Conservation (phyloP, 2,888 invertebrate genomes). For the Leucozona laternaria region DNA sequence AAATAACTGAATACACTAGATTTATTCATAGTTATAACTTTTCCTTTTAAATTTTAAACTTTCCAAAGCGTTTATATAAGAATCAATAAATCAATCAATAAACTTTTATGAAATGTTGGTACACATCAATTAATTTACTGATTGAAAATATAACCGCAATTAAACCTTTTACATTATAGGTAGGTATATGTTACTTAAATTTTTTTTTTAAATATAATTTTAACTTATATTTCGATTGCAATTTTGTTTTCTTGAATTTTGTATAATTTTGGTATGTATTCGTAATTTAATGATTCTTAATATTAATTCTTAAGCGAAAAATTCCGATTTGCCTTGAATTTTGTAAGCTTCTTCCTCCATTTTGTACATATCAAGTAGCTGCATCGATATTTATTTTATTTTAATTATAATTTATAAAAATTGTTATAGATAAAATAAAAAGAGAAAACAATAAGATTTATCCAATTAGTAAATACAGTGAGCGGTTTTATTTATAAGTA, state of each 20-base stretch:
- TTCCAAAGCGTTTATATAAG: not conserved
- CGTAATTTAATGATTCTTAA: conserved; percentile 53
- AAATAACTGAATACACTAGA: conserved; percentile 58
- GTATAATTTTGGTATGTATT: conserved; percentile 68
- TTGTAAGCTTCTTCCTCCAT: conserved; percentile 96
- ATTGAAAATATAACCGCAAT: not conserved
- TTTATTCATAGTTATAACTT: not conserved
- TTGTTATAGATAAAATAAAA: conserved; percentile 27
- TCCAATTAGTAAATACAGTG: conserved; percentile 60
- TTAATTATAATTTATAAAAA: conserved; percentile 21
- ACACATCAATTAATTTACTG: not conserved
- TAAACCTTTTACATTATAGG: not conserved
- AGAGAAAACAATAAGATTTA: conserved; percentile 65
- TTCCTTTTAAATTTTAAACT: not conserved
- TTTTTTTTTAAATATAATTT: conserved; percentile 39
- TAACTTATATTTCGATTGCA: conserved; percentile 77
- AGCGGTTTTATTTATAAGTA: not conserved
- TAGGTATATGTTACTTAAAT: not conserved
- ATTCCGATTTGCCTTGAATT: conserved; percentile 94
- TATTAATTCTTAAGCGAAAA: conserved; percentile 89
- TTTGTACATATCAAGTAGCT: conserved; percentile 97
- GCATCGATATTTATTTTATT: conserved; percentile 78
- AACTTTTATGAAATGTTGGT: not conserved
- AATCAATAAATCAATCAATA: not conserved
- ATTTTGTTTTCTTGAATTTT: conserved; percentile 43